Percentiles rank a stretch among this genome's conserved stretches.
Evolutionary conservation across 92 coral and sea anemone species (phyloP).

Genomic region (Epizoanthus stellaris): DNA sequence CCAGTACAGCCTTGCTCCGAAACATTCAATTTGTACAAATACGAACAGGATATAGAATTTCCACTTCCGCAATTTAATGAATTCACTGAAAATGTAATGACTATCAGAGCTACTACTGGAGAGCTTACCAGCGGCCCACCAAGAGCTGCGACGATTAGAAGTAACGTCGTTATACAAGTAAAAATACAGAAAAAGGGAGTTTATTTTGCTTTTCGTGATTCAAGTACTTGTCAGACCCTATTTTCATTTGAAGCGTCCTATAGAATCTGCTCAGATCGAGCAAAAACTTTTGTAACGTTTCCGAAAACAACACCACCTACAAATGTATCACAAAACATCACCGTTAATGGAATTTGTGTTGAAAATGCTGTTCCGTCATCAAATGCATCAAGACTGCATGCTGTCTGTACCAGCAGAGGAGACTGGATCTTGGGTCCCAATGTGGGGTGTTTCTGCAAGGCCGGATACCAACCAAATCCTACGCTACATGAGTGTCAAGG

Average conservation of each 20-base stretch:
- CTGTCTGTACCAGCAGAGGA: no score
- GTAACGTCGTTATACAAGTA: neutral
- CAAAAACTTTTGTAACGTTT: neutral
- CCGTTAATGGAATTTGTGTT: slow-evolving; percentile 4
- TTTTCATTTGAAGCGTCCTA: neutral
- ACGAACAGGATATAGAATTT: neutral
- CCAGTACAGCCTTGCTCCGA: neutral
- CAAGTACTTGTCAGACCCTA: neutral
- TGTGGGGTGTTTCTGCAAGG: slow-evolving; percentile 1
- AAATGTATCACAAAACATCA: neutral
- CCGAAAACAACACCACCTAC: neutral
- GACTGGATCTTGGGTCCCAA: no score
- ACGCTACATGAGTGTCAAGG: neutral
- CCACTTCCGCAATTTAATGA: neutral
- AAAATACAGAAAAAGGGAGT: no score
- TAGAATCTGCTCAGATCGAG: neutral
- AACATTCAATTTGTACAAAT: slow-evolving; percentile 18
- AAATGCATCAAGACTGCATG: no score
- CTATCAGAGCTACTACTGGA: neutral
- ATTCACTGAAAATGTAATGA: neutral
- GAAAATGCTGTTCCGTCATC: slow-evolving; percentile 11
- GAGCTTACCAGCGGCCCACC: neutral
- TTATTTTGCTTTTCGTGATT: no score
- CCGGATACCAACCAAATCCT: neutral
- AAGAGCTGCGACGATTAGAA: no score